These are phyloP conservation scores for Vidua macroura DNA, from an alignment of 2,113 vertebrate species.

Conservation along the genomic window DNA sequence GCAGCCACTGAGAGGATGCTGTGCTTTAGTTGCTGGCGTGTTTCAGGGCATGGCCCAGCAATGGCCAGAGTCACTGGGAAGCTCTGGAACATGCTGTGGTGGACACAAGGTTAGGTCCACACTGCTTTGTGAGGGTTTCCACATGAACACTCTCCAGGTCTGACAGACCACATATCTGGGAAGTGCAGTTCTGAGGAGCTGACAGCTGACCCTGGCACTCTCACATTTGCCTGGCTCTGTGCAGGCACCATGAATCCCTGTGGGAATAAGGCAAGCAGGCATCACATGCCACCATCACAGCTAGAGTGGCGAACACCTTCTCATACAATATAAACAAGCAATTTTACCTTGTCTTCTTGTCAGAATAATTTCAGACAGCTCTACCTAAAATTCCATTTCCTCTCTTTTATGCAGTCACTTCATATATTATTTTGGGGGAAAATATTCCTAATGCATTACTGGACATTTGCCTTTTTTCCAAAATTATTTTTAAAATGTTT, in stretches of 20 bases:
- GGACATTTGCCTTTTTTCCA: not conserved
- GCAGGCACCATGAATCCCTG: not conserved
- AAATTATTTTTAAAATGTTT: not conserved
- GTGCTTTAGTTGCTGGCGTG: not conserved
- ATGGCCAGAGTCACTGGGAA: not conserved
- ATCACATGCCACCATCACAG: not conserved
- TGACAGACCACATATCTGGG: not conserved
- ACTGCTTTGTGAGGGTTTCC: not conserved
- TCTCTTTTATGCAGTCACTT: not conserved
- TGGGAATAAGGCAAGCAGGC: rapidly evolving
- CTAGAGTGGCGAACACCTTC: not conserved
- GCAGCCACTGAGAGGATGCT: not conserved
- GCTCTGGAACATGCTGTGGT: not conserved
- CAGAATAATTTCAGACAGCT: not conserved
- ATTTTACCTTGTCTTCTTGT: not conserved
- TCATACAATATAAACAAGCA: not conserved
- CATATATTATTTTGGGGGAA: not conserved
- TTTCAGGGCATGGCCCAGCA: not conserved
- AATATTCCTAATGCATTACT: not conserved
- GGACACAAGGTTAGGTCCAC: not conserved
- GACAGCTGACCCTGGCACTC: not conserved
- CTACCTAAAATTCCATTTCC: not conserved
- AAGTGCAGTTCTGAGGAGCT: not conserved
- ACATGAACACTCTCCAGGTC: rapidly evolving
- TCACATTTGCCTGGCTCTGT: not conserved